Evolutionary conservation across 1,140 invertebrate species (phyloP).

Genomic region (Drosophila repletoides): DNA sequence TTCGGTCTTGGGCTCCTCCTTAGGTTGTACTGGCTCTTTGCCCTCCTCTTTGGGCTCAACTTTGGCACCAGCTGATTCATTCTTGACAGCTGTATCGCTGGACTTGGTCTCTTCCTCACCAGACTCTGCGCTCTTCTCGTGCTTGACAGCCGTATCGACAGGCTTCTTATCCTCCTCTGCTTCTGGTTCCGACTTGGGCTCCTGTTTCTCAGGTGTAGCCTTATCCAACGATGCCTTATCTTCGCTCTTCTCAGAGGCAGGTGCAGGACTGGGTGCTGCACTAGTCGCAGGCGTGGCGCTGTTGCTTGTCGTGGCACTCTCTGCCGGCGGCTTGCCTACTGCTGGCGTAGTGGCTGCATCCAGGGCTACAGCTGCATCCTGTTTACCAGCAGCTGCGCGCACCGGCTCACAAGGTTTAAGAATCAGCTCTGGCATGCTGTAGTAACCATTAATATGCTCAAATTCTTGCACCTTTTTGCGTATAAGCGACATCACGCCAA

Average conservation of each 20-base stretch:
- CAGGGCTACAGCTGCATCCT: slow-evolving; percentile 26
- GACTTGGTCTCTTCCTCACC: slow-evolving; percentile 25
- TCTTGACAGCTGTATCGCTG: slow-evolving; percentile 44
- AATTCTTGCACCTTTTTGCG: slow-evolving; percentile 99
- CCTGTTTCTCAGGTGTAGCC: slow-evolving; percentile 74
- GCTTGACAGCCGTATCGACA: slow-evolving; percentile 31
- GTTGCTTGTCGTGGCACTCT: slow-evolving; percentile 84
- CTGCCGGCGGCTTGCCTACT: slow-evolving; percentile 59
- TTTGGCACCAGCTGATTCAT: slow-evolving; percentile 42
- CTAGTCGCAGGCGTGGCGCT: slow-evolving; percentile 87
- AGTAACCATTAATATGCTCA: slow-evolving; percentile 98
- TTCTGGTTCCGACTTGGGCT: slow-evolving; percentile 82
- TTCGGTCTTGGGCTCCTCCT: slow-evolving; percentile 54
- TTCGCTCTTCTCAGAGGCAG: slow-evolving; percentile 81
- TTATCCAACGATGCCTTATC: slow-evolving; percentile 64
- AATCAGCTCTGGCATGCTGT: slow-evolving; percentile 97
- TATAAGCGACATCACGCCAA: slow-evolving; percentile 99
- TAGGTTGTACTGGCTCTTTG: slow-evolving; percentile 37
- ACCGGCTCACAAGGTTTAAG: slow-evolving; percentile 90
- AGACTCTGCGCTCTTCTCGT: slow-evolving; percentile 45
- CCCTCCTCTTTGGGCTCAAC: slow-evolving; percentile 52
- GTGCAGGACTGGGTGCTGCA: slow-evolving; percentile 88
- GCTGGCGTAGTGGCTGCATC: slow-evolving; percentile 23
- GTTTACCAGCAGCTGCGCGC: slow-evolving; percentile 69
- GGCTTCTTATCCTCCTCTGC: slow-evolving; percentile 79